These are phyloP conservation scores for Tethya wilhelma DNA, from an alignment of 37 sponge, comb jelly and placozoan species.

Conservation along the genomic window DNA sequence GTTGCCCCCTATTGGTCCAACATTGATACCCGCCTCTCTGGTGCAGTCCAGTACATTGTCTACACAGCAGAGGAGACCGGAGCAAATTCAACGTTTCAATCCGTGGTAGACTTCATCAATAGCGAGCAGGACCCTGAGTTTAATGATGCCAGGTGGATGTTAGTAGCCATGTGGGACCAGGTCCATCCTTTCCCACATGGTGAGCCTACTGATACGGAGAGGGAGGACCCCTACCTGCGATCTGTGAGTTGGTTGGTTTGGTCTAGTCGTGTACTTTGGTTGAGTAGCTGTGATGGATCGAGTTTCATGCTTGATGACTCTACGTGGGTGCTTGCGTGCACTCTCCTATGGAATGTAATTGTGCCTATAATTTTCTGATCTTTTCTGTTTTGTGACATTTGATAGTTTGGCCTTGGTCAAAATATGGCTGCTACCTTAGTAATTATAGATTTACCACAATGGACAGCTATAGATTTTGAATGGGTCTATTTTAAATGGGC, in stretches of 20 bases:
- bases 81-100: background rate
- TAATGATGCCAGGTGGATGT: constrained; percentile 23
- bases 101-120: constrained; percentile 11
- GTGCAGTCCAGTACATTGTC: constrained; percentile 14
- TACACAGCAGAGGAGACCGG: background rate
- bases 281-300: too few species aligned
- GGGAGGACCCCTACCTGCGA: constrained; percentile 8
- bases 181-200: constrained; percentile 69
- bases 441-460: too few species aligned
- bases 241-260: background rate
- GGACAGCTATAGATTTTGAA: too few species aligned
- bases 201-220: background rate
- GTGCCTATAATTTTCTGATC: too few species aligned
- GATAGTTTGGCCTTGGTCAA: too few species aligned
- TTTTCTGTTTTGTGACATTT: too few species aligned
- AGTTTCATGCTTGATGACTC: too few species aligned
- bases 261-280: too few species aligned
- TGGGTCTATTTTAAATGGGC: too few species aligned
- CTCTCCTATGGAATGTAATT: too few species aligned
- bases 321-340: too few species aligned
- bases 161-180: constrained; percentile 32
- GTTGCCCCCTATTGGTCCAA: constrained; percentile 46
- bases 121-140: background rate
- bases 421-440: too few species aligned
- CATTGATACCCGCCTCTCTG: constrained; percentile 10